A percentile compares a stretch with the other conserved stretches of the same genome.
phyloP scores from a whole-genome alignment of 2,113 vertebrate species.

The Barnardius zonarius region DNA sequence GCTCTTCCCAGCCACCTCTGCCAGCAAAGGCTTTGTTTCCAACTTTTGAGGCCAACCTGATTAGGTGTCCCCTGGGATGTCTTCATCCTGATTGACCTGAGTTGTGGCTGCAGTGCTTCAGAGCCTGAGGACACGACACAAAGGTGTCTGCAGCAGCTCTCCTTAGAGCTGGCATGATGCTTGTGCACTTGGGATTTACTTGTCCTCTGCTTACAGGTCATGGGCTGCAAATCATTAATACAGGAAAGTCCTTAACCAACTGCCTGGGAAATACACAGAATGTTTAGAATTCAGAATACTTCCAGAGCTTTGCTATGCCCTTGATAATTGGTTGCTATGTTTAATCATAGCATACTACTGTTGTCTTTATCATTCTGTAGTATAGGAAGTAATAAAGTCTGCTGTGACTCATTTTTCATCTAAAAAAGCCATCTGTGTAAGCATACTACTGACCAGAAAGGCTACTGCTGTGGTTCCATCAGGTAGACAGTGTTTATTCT shows the following conservation, averaged over 20 bases:
- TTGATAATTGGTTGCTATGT: not conserved
- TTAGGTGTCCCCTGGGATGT: not conserved
- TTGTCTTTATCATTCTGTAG: not conserved
- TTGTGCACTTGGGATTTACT: not conserved
- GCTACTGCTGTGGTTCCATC: not conserved
- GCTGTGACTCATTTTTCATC: not conserved
- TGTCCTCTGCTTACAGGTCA: accelerated
- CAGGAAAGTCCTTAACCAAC: not conserved
- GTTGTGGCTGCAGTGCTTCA: not conserved
- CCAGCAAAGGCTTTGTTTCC: not conserved
- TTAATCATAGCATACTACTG: not conserved
- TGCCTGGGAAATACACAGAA: not conserved
- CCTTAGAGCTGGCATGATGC: not conserved
- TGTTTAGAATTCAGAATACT: not conserved
- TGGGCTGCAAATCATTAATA: not conserved
- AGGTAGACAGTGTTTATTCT: not conserved
- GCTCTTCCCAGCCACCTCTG: not conserved
- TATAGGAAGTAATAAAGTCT: not conserved
- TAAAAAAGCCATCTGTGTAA: not conserved
- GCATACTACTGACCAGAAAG: not conserved
- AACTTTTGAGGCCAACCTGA: not conserved
- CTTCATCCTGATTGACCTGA: not conserved
- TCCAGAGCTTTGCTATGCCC: not conserved
- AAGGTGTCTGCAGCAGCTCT: not conserved
- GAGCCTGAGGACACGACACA: accelerated